Base-by-base conservation (phyloP, 2,888 invertebrate genomes). In the Amiota communis region DNA sequence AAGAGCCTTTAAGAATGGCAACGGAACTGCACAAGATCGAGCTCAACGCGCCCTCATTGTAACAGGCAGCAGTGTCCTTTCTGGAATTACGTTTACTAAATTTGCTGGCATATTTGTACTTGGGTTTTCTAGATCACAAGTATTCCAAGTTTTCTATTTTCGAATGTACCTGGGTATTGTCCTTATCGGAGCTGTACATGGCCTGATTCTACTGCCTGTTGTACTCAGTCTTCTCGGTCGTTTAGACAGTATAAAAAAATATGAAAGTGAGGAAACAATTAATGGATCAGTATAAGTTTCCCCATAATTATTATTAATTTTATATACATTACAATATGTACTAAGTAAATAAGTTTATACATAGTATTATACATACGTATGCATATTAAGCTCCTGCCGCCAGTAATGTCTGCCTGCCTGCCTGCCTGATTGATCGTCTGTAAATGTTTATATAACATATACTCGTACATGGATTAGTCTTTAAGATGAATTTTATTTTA, bases 151-250 rank as follows among this genome's bases (percentile, higher is more conserved):
- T 71, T 98, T 96, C 88, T 99, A 98, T 91, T 98, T 98, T 89
- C 93, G 98, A 87, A 98, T 99, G 97, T 97, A 98, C 88, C 91
- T 98, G 76, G 95, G 96, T 71, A 96, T 98, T 81, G 98, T 99
- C 1, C 84, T 98, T 13, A 93, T 98, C 84, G 98, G 98, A 6
- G 97, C 98, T 0, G 90, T 94, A 0, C 98, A 98, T 87, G 98
- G 98, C 4, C 92, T 99, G 80, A 92, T 99, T 82, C 95, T 98
- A 86, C 91, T 98, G 86, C 99, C 99, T 6, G 97, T 97, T 8
- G 88, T 98, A 11, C 92, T 99, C 73, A 96, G 96, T 89, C 94
- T 94, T 87, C 89, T 95, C 78, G 95, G 96, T 85, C 87, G 89
- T 11, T 48, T 78, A 17, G 57, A 72, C 0, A 70, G 72, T 1